Conservation (phyloP, 2,113 vertebrate genomes). For the Okapia johnstoni region DNA sequence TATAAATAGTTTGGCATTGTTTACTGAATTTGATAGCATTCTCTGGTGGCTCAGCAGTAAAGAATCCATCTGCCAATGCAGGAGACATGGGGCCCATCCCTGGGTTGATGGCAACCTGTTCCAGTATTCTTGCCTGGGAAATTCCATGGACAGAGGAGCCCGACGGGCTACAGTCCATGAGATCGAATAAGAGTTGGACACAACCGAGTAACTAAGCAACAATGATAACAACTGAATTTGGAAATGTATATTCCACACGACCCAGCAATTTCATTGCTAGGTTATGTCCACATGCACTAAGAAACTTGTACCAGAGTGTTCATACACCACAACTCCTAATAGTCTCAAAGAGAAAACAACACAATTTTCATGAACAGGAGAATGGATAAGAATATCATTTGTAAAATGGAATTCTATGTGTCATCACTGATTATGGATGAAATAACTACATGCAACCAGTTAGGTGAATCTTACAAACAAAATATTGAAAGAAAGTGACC, state of each 20-base stretch:
- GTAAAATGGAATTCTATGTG: background rate
- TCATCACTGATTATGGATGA: background rate
- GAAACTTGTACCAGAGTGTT: background rate
- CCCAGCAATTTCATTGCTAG: background rate
- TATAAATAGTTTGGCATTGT: background rate
- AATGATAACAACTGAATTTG: background rate
- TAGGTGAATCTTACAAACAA: background rate
- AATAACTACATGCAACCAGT: background rate
- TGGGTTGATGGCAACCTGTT: background rate
- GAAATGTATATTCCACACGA: background rate
- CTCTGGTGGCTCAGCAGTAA: background rate
- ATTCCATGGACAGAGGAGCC: background rate
- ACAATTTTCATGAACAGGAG: background rate
- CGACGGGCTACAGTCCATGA: background rate
- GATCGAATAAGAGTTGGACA: background rate
- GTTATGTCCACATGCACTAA: background rate
- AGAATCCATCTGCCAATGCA: background rate
- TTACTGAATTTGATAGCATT: background rate
- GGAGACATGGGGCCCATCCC: background rate
- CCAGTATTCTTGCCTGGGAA: background rate
- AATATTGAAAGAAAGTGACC: background rate
- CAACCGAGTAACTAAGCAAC: background rate
- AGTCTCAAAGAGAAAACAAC: background rate
- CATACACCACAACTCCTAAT: background rate
- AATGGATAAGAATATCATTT: background rate